A percentile compares a stretch with the other conserved stretches of the same genome.
Evolutionary conservation across 2,888 invertebrate genomes (phyloP).

Genomic region (Poecilobothrus nobilitatus): DNA sequence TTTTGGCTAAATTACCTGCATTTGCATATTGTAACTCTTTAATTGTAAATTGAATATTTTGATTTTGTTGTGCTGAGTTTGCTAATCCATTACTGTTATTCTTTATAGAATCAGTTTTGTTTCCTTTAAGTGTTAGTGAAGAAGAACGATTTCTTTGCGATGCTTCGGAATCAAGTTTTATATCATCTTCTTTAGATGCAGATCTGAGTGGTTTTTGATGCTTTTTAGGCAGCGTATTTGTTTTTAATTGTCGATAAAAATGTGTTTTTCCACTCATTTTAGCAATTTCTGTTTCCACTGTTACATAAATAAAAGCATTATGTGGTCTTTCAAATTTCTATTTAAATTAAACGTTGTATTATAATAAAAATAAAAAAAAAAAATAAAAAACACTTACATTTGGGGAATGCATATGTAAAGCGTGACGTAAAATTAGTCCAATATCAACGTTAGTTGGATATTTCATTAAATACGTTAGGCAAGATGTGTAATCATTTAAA

Average conservation of each 20-base stretch:
- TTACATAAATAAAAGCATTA: conserved; percentile 37
- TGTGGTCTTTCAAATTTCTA: conserved; percentile 37
- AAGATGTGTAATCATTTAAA: conserved; percentile 54
- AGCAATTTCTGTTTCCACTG: conserved; percentile 22
- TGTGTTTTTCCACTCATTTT: not conserved
- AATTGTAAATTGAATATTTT: conserved; percentile 23
- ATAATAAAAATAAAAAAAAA: not conserved
- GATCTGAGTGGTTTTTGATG: conserved; percentile 11
- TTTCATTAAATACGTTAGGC: conserved; percentile 57
- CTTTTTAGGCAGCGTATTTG: conserved; percentile 10
- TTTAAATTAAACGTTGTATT: not conserved
- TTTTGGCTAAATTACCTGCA: conserved; percentile 32
- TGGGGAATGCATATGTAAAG: conserved; percentile 47
- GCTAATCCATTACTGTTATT: not conserved
- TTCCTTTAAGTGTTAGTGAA: conserved; percentile 12
- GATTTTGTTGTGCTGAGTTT: not conserved
- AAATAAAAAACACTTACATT: conserved; percentile 29
- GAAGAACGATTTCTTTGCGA: conserved; percentile 17
- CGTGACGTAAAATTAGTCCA: conserved; percentile 53
- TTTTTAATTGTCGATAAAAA: conserved; percentile 11
- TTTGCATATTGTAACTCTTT: conserved; percentile 33
- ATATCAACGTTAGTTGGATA: conserved; percentile 58
- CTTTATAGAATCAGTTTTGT: not conserved
- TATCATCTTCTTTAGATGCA: not conserved
- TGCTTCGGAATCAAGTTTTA: not conserved